Percentiles rank a stretch among this genome's conserved stretches.
Evolutionary conservation across 2,888 invertebrate genomes (phyloP).

Genomic region (Hedychridium roseum): DNA sequence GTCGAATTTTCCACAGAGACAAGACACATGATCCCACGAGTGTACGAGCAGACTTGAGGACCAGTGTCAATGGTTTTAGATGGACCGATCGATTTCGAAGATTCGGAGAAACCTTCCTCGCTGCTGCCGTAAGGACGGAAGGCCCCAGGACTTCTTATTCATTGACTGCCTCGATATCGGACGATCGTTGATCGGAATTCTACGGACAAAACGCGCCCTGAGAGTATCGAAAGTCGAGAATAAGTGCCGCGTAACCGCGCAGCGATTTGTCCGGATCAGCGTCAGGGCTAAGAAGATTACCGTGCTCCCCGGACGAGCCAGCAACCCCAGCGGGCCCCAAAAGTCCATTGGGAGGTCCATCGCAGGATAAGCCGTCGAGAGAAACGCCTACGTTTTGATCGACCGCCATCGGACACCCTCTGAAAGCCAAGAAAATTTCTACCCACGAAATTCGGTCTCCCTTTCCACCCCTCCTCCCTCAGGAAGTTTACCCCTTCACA

Average conservation of each 20-base stretch:
- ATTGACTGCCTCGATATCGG: constrained; percentile 8
- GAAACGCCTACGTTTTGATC: constrained; percentile 15
- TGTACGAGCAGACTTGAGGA: too few species aligned
- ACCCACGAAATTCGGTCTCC: background rate
- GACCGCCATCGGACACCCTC: constrained; percentile 12
- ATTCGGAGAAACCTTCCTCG: too few species aligned
- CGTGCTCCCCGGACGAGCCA: constrained; percentile 48
- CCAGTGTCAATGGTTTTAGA: too few species aligned
- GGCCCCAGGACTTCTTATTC: constrained; percentile 1
- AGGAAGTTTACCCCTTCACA: background rate
- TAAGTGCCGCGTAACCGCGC: constrained; percentile 61
- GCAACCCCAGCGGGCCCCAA: constrained; percentile 31
- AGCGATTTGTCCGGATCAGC: constrained; percentile 70
- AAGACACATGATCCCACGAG: too few species aligned
- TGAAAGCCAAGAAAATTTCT: too few species aligned
- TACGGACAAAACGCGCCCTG: constrained; percentile 17
- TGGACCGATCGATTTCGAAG: too few species aligned
- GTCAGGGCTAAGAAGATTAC: constrained; percentile 70
- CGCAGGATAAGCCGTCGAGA: constrained; percentile 12
- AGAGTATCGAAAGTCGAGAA: constrained; percentile 34
- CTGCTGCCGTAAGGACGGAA: constrained; percentile 1
- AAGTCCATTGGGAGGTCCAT: constrained; percentile 34
- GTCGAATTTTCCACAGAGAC: too few species aligned
- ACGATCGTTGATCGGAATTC: constrained; percentile 37
- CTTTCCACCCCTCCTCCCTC: constrained; percentile 3